Evolutionary conservation across 2,113 vertebrate species (phyloP), one percentile per base, ranked within the genome.

Genomic region (Tinamus guttatus): DNA sequence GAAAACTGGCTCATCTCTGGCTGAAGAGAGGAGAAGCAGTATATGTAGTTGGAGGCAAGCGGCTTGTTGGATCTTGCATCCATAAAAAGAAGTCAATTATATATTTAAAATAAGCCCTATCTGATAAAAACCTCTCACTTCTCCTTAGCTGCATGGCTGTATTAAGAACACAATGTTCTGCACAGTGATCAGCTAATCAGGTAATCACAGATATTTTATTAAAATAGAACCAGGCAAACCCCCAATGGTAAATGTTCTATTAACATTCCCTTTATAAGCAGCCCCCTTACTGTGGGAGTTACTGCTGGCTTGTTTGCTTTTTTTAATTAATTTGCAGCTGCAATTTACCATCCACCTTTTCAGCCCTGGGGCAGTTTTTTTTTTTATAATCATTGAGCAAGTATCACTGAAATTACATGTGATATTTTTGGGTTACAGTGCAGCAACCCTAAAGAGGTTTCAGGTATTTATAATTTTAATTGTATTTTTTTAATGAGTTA

Each of bases 281-380:
- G 40, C 24, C 87, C 62, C 74, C 62, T 91, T 87, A 83, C 90
- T 73, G 58, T 88, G 85, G 60, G 67, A 75, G 91, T 96, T 96
- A 81, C 54, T 78, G 75, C n/a, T 91, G 91, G 59, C 45, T 89
- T 87, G 38, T 84, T 90, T 94, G 89, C 71, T 87, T 96, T 67
- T 95, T 95, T 95, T 96, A 94, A 95, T 96, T 96, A 94, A 96
- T 95, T 94, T 91, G 74, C 83, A 95, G 86, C 83, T 93, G 90
- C 77, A 81, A 63, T 95, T 93, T 96, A 25, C 85, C 49, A 82
- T 86, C 62, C n/a, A 87, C 27, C n/a, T 96, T 87, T 76, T 95
- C 74, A 73, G 90, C 94, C 93, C 73, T 45, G 27, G 54, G 90
- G 81, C 74, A 5, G 63, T 65, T 36, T 62, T 75, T 30, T 59